Percentiles rank a stretch among this genome's conserved stretches.
These are phyloP conservation scores for Microcebus griseorufus DNA, from an alignment of 2,113 vertebrate genomes.

Conservation along the genomic window DNA sequence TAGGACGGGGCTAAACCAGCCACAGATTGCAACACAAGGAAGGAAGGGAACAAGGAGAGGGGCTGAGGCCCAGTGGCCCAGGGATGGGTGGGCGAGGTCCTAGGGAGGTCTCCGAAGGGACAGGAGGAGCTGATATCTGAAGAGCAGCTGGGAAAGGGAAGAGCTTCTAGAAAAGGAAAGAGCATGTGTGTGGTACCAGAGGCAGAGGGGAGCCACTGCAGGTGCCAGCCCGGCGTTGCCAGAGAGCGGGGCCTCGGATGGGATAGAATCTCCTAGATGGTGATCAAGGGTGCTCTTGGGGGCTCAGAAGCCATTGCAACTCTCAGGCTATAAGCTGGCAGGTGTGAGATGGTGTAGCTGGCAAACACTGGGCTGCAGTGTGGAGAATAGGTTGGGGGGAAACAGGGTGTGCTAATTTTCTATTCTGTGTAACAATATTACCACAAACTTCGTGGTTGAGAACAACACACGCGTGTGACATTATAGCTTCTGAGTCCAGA, in stretches of 20 bases:
- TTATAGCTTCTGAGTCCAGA: not conserved
- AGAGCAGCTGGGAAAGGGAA: accelerated
- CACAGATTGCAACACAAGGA: not conserved
- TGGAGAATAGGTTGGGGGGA: not conserved
- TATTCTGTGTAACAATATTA: not conserved
- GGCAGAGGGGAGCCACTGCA: accelerated
- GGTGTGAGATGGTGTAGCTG: too few relatives aligned
- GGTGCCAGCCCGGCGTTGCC: not conserved
- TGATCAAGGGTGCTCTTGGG: not conserved
- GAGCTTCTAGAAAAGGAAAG: not conserved
- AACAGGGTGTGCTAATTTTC: not conserved
- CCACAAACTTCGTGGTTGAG: not conserved
- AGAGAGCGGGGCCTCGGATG: accelerated
- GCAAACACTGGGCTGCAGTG: not conserved
- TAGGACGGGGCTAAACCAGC: not conserved
- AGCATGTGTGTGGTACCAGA: accelerated
- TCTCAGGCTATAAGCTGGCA: too few relatives aligned
- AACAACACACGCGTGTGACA: too few relatives aligned
- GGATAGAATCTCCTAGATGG: accelerated
- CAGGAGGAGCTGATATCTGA: not conserved
- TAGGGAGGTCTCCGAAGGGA: not conserved
- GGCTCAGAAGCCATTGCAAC: not conserved
- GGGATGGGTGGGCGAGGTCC: not conserved
- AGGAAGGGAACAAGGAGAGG: not conserved
- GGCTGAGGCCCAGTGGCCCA: not conserved